Evolutionary conservation across 2,113 vertebrate species (phyloP).

Genomic region (Stegostoma tigrinum): DNA sequence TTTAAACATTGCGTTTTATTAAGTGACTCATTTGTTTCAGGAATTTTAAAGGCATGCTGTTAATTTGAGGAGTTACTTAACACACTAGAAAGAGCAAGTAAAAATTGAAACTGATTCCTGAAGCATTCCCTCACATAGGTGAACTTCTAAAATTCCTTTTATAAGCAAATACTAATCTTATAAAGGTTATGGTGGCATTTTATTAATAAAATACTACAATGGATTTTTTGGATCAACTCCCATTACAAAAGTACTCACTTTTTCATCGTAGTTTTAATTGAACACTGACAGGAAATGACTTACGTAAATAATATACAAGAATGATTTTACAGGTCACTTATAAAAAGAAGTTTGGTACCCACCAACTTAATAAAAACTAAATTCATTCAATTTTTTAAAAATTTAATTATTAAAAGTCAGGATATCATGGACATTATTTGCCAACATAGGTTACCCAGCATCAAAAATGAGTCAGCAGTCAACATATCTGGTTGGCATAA

Average conservation of each 20-base stretch:
- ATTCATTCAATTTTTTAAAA: conserved; percentile 21
- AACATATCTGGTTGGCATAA: neutral
- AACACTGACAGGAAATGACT: neutral
- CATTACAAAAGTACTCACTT: neutral
- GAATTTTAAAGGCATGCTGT: neutral
- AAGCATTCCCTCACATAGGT: neutral
- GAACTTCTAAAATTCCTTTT: neutral
- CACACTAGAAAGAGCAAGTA: neutral
- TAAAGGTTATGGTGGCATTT: neutral
- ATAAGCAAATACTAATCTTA: neutral
- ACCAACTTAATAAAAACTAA: neutral
- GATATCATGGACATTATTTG: neutral
- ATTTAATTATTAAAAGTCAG: conserved; percentile 21
- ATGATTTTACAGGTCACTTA: conserved; percentile 14
- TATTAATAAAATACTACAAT: neutral
- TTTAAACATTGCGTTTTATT: neutral
- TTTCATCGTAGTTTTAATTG: neutral
- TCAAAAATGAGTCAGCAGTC: conserved; percentile 23
- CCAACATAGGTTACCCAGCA: neutral
- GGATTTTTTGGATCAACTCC: neutral
- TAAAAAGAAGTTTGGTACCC: neutral
- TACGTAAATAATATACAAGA: neutral
- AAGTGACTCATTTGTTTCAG: neutral
- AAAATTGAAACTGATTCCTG: neutral
- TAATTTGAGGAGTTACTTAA: neutral